Evolutionary conservation across 2,888 invertebrate genomes (phyloP), one percentile per base, ranked within the genome.

Genomic region (Pollenia amentaria): DNA sequence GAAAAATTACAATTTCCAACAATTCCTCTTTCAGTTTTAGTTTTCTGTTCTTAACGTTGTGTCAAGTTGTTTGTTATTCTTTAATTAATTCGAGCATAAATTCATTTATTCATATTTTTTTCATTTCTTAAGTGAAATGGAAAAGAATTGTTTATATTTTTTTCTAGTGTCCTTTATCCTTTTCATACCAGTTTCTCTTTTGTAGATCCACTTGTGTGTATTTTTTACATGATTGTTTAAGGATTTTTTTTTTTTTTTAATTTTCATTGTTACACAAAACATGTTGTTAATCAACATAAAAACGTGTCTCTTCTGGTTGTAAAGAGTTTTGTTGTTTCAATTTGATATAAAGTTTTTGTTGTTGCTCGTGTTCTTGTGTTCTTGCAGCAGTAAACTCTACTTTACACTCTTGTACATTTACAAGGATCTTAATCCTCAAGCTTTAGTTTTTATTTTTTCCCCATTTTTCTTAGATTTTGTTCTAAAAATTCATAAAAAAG

Each of bases 271-370:
- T 38, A 77, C 77, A 77, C 65, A 67, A 65, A 53, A 42, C 65
- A 77, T 77, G 77, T 81, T 85, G 77, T 85, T 81, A 85, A 77
- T 85, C 85, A 85, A 81, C 85, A 77, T 80, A 72, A 77, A 77
- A 77, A 78, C 78, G 51, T 72, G 72, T 81, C 60, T 77, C 64
- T 18, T 72, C 46, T 73, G 3, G 38, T 72, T 76, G 42, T 53
- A 16, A 9, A 29, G 16, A n/a, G 18, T 42, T 42, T 16, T 76
- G 29, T n/a, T 44, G n/a, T 51, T 69, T 12, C 40, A 38, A 40
- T 42, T 75, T 60, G 16, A 42, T 18, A 18, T n/a, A 29, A 29
- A 29, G 29, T 29, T 29, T 29, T 29, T 38, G 12, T 29, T 51
- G n/a, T 29, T 67, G 14, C 3, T 73, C 11, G 40, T 18, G 18